Percentiles rank a stretch among this genome's conserved stretches.
These are phyloP conservation scores for Hafferia zeledoni DNA, from an alignment of 2,797 vertebrate genomes.

Conservation along the genomic window DNA sequence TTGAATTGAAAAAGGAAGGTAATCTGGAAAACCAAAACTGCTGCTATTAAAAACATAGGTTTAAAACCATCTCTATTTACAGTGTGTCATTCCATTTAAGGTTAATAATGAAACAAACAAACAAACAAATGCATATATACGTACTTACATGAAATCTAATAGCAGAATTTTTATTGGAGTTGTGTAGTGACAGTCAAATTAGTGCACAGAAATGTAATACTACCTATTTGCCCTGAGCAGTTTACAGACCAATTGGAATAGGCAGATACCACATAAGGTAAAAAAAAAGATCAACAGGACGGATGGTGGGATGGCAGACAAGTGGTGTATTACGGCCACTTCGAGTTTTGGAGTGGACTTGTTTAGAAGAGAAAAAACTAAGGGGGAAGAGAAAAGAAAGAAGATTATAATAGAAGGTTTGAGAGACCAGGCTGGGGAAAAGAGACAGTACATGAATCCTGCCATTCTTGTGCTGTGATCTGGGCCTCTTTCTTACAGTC, in stretches of 20 bases:
- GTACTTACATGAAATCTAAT: not conserved
- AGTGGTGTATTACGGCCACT: not conserved
- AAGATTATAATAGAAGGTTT: not conserved
- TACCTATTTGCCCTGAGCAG: fast-evolving
- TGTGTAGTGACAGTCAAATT: not conserved
- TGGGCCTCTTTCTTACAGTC: not conserved
- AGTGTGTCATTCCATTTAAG: not conserved
- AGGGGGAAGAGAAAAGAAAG: not conserved
- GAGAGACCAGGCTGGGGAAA: not conserved
- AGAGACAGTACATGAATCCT: not conserved
- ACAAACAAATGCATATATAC: too few species aligned
- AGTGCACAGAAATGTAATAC: not conserved
- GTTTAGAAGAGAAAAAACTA: not conserved
- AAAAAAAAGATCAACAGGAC: not conserved
- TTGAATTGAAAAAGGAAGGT: not conserved
- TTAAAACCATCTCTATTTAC: not conserved
- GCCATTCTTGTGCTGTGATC: not conserved
- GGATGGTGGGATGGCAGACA: not conserved
- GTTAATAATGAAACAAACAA: not conserved
- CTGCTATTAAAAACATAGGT: not conserved
- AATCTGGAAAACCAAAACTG: not conserved
- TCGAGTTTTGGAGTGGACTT: not conserved
- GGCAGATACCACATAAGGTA: not conserved
- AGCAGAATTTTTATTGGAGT: not conserved
- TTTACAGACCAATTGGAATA: not conserved